Base-by-base conservation (phyloP, 2,797 vertebrate genomes). In the Argyrosomus regius region DNA sequence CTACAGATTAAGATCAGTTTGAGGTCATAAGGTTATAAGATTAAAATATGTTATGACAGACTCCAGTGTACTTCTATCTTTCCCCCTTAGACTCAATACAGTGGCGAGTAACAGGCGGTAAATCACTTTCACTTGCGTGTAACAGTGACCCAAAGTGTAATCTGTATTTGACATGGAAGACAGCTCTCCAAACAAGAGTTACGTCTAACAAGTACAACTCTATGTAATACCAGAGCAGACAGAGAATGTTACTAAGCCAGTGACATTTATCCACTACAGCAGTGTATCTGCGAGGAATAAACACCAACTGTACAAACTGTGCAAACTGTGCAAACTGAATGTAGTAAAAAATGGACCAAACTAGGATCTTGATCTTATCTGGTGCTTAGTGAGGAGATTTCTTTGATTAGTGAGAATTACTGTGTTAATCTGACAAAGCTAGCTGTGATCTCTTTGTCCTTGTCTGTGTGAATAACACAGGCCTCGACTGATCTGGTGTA, bases 391-490 rank as follows among this genome's bases (percentile, higher is more conserved):
- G 67, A 77, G 49, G 18, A 71, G 67, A 72, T 77, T 39, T 72
- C 54, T 75, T 75, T 53, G 52, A 24, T 24, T 66, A 83, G 35
- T 24, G 59, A 31, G 60, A 48, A 60, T 87, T 69, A 74, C 77
- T 62, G 50, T 49, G 43, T 56, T 84, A 85, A 85, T 83, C 76
- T 57, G 45, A 17, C 22, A 71, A 74, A 89, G 61, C 75, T 26
- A 24, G 39, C 31, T 24, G 43, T 67, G 50, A 80, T 75, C 73
- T n/a, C 62, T 82, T 80, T 82, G 76, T 66, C 86, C 86, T 80
- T 79, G 61, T 59, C 70, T 58, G 20, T 52, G 49, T 53, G 35
- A 61, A 56, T 43, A 77, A 22, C 35, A 24, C 11, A 28, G 48
- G 39, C 62, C 62, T 57, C 39, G 46, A 53, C 45, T 22, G 28